Conservation (phyloP, 2,797 vertebrate species). For the Silurus aristotelis region DNA sequence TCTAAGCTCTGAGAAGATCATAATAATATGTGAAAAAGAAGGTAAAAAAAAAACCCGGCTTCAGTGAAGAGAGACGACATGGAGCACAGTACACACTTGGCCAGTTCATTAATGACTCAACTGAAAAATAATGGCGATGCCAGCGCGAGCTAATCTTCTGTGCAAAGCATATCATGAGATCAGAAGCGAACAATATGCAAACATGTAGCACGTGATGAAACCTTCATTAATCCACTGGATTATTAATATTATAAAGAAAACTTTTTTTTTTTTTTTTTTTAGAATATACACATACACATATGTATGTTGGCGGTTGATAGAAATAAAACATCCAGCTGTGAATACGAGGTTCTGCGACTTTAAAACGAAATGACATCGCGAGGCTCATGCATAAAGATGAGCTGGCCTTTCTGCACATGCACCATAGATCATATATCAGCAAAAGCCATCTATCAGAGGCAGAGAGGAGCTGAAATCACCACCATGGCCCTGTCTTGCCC, state of each 20-base stretch:
- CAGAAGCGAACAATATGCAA: conserved; percentile 52
- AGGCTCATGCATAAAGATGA: conserved; percentile 63
- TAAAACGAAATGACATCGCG: conserved; percentile 56
- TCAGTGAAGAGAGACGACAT: conserved; percentile 47
- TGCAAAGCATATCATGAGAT: conserved; percentile 52
- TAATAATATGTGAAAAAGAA: conserved; percentile 46
- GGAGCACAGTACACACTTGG: conserved; percentile 47
- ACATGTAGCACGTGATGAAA: conserved; percentile 28
- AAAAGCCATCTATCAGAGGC: conserved; percentile 60
- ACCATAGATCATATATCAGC: conserved; percentile 65
- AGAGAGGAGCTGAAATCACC: conserved; percentile 59
- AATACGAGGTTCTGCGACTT: conserved; percentile 46
- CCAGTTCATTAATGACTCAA: conserved; percentile 54
- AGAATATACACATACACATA: too few relatives aligned
- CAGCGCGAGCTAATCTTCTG: conserved; percentile 55
- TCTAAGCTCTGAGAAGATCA: conserved; percentile 50
- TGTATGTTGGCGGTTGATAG: background rate
- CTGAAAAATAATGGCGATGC: conserved; percentile 57
- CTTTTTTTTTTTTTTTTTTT: background rate
- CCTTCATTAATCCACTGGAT: conserved; percentile 33
- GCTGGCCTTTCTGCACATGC: conserved; percentile 59
- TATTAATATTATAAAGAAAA: background rate
- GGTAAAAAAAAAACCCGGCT: conserved; percentile 20
- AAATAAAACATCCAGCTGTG: conserved; percentile 4
- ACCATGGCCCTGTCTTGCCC: conserved; percentile 47